phyloP scores from a whole-genome alignment of 92 coral and sea anemone species.

The Montipora capitata region DNA sequence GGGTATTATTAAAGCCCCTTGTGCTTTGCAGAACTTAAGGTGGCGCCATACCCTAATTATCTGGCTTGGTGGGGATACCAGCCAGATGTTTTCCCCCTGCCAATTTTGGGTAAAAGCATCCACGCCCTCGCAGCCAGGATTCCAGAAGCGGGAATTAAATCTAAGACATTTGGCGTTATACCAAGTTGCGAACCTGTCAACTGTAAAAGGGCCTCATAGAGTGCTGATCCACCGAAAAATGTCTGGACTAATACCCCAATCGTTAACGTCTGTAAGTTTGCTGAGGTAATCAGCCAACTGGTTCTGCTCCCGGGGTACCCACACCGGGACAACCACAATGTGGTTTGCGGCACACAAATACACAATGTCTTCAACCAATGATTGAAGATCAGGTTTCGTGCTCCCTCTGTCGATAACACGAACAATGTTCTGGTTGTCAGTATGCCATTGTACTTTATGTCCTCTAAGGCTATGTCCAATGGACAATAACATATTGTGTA shows the following conservation, averaged over 20 bases:
- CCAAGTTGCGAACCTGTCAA: slow-evolving; percentile 63
- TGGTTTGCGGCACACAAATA: slow-evolving; percentile 2
- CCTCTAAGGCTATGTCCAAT: slow-evolving; percentile 41
- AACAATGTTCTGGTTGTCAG: slow-evolving; percentile 58
- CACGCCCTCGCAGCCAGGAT: slow-evolving; percentile 63
- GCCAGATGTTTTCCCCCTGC: slow-evolving; percentile 61
- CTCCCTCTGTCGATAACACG: slow-evolving; percentile 39
- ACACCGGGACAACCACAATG: slow-evolving; percentile 38
- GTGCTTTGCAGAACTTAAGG: slow-evolving; percentile 60
- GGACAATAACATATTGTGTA: slow-evolving; percentile 44
- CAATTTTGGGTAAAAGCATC: slow-evolving; percentile 52
- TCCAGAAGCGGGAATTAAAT: slow-evolving; percentile 72
- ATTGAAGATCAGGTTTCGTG: too few species aligned
- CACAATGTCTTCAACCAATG: slow-evolving; percentile 2
- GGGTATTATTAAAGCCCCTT: slow-evolving; percentile 44
- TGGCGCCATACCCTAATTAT: slow-evolving; percentile 65
- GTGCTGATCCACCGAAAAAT: slow-evolving; percentile 49
- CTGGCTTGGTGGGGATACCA: too few species aligned
- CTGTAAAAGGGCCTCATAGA: slow-evolving; percentile 61
- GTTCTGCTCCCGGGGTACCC: slow-evolving; percentile 65
- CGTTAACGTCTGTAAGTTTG: slow-evolving; percentile 57
- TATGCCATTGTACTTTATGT: slow-evolving; percentile 62
- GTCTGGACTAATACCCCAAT: slow-evolving; percentile 66
- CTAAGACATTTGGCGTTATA: slow-evolving; percentile 58
- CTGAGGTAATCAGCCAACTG: slow-evolving; percentile 75